Base-by-base conservation (phyloP, 2,888 invertebrate species). In the Formica aserva region DNA sequence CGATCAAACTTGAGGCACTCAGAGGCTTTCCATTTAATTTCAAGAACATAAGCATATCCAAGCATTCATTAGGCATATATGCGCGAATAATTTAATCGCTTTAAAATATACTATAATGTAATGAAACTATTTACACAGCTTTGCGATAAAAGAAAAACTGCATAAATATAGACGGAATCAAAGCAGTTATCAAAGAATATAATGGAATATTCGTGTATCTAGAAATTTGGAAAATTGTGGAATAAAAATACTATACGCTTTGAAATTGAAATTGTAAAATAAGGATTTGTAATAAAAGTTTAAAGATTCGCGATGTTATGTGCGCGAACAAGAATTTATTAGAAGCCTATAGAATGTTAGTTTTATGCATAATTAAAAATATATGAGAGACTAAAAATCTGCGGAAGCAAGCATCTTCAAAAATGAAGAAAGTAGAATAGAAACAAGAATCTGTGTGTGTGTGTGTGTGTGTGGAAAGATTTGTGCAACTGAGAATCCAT, bases 1-100 rank as follows among this genome's bases (percentile, higher is more conserved):
- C 74, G 72, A 52, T 52, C 69, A 77, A 85, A 84, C 69, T 52
- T 67, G 76, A 89, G 88, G 90, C 89, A 88, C 86, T 85, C 89
- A 32, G 69, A 87, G 86, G 86, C 89, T 74, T 65, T 65, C 65
- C 78, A 55, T 76, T 60, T 82, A 62, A 77, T 75, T 81, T 80
- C 69, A 78, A 84, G 29, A 57, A 80, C 45, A 72, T 32, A 69
- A 86, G 82, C 82, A 65, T 57, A 82, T 52, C 65, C 22, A 9
- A 35, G 75, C 57, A 66, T 22, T 71, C 60, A 57, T 76, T 76
- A 85, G 22, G 6, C 35, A 55, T 63, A 15, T 29, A 22, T 80
- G 60, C 62, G 3, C 26, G 48, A 41, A 38, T 66, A n/a, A 69
- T 71, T 29, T 62, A 38, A 71, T 62, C 11, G 60, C 77, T 74